A percentile compares a stretch with the other conserved stretches of the same genome.
phyloP scores from a whole-genome alignment of 1,140 invertebrate species.

The Calycopis cecrops region DNA sequence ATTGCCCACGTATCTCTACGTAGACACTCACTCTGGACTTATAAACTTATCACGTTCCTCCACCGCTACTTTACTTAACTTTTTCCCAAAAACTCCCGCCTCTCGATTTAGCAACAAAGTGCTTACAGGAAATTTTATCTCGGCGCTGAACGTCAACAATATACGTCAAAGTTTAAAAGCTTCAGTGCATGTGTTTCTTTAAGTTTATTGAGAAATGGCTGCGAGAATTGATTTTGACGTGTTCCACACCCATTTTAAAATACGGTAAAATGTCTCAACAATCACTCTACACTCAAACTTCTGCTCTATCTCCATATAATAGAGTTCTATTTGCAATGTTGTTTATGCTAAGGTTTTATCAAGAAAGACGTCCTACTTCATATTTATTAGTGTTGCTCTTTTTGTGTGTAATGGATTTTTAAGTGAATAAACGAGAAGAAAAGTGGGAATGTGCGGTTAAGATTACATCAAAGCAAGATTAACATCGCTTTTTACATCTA shows the following conservation, averaged over 20 bases:
- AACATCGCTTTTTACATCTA: neutral
- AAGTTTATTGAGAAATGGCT: conserved; percentile 68
- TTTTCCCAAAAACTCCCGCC: no score
- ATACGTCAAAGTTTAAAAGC: conserved; percentile 64
- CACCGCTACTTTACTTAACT: no score
- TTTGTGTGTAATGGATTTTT: conserved; percentile 69
- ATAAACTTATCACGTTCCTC: no score
- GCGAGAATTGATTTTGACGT: conserved; percentile 61
- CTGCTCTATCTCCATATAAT: conserved; percentile 11
- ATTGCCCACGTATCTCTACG: no score
- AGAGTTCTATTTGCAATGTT: conserved; percentile 25
- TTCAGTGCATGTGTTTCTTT: conserved; percentile 42
- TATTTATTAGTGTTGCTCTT: conserved; percentile 63
- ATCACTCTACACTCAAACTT: conserved; percentile 19
- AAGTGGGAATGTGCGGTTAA: conserved; percentile 32
- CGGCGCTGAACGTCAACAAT: conserved; percentile 22
- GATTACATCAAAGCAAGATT: conserved; percentile 22
- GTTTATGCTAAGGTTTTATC: conserved; percentile 28
- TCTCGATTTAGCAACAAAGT: neutral
- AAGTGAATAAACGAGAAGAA: conserved; percentile 64
- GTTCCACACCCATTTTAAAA: conserved; percentile 51
- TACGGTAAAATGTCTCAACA: conserved; percentile 43
- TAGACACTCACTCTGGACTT: no score
- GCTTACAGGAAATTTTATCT: neutral
- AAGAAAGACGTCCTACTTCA: conserved; percentile 47